phyloP scores from a whole-genome alignment of 2,113 vertebrate genomes.

The Rhinopithecus roxellana region DNA sequence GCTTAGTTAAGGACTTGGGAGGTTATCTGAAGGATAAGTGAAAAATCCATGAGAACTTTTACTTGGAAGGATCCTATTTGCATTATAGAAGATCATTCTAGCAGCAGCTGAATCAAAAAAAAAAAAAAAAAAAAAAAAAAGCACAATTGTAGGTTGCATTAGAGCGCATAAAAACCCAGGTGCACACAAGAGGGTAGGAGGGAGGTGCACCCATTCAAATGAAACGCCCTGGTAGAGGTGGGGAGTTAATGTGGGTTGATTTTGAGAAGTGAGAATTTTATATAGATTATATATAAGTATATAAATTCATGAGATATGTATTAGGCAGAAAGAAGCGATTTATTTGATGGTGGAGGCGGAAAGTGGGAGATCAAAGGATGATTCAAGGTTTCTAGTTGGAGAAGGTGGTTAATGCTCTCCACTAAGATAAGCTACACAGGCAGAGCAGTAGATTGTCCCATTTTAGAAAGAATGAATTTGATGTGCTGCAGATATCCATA shows the following conservation, averaged over 20 bases:
- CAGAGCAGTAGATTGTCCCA: neutral
- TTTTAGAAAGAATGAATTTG: neutral
- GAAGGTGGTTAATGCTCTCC: neutral
- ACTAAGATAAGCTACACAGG: neutral
- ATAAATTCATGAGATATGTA: neutral
- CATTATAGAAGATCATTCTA: constrained; percentile 1
- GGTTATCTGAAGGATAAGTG: constrained; percentile 42
- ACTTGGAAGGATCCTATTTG: neutral
- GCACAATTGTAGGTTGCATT: neutral
- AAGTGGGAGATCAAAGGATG: neutral
- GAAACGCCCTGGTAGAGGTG: neutral
- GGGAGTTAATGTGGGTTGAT: neutral
- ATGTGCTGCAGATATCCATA: neutral
- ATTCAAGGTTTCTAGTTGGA: neutral
- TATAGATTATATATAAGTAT: neutral
- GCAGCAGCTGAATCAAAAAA: neutral
- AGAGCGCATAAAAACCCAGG: neutral
- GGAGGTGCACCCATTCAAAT: neutral
- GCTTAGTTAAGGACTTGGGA: neutral
- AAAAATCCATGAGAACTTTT: neutral
- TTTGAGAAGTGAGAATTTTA: neutral
- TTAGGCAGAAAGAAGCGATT: neutral
- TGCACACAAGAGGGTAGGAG: neutral
- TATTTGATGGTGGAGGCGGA: neutral
- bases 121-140: neutral